A percentile compares a stretch with the other conserved stretches of the same genome.
Conservation (phyloP, 1,140 invertebrate genomes). For the Rhopalosiphum padi region DNA sequence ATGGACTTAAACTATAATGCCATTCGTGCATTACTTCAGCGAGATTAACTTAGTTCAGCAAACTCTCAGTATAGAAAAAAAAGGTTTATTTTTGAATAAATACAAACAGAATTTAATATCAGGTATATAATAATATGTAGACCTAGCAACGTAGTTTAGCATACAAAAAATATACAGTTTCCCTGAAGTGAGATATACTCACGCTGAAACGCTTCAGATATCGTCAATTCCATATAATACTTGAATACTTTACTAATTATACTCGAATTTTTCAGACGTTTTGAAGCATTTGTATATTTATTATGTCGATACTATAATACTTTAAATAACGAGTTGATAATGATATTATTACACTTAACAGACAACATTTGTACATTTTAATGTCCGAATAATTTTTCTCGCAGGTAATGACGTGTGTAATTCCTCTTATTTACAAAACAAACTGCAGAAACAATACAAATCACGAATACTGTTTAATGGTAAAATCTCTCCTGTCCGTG, state of each 20-base stretch:
- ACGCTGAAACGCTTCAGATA: not conserved
- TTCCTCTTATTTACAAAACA: not conserved
- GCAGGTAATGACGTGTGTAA: not conserved
- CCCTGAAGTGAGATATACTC: not conserved
- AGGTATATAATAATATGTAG: too few relatives aligned
- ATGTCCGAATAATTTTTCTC: not conserved
- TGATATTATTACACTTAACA: not conserved
- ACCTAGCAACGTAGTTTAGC: not conserved
- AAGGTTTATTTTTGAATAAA: not conserved
- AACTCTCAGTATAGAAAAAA: not conserved
- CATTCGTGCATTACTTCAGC: not conserved
- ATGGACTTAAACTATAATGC: not conserved
- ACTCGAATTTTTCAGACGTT: not conserved
- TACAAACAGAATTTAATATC: not conserved
- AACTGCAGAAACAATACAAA: not conserved
- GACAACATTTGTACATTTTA: not conserved
- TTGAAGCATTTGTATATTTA: not conserved
- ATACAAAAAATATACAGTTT: not conserved
- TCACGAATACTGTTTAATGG: not conserved
- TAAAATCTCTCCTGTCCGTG: not conserved
- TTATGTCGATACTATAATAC: not conserved
- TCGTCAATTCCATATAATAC: not conserved
- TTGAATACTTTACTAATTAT: not conserved
- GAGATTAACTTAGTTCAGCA: constrained; percentile 7
- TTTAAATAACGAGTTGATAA: not conserved